Evolutionary conservation across 2,797 vertebrate genomes (phyloP).

Genomic region (Fistularia tabacaria): DNA sequence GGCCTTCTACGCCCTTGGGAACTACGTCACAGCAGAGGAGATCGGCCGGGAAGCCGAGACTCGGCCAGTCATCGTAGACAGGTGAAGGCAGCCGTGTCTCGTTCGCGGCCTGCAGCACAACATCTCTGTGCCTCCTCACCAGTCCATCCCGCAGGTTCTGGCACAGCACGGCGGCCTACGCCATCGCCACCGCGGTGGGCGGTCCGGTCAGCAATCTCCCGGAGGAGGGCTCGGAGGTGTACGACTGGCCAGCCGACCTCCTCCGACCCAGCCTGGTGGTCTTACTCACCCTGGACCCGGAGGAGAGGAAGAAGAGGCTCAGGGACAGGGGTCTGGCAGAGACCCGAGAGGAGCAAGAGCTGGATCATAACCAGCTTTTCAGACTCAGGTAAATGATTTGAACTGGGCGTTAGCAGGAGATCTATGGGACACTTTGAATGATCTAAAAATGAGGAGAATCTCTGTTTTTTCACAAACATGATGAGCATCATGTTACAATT

Average conservation of each 20-base stretch:
- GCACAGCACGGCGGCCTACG: constrained; percentile 93
- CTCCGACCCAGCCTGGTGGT: constrained; percentile 83
- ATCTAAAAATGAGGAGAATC: background rate
- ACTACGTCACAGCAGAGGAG: constrained; percentile 89
- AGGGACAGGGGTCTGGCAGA: constrained; percentile 73
- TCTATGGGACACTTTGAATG: background rate
- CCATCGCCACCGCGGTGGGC: constrained; percentile 85
- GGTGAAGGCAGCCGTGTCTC: constrained; percentile 68
- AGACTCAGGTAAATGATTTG: constrained; percentile 78
- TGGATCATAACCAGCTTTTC: constrained; percentile 83
- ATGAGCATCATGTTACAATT: too few species aligned
- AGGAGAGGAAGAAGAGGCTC: constrained; percentile 81
- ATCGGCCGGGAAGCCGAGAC: constrained; percentile 72
- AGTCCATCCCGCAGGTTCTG: constrained; percentile 77
- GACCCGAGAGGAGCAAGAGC: constrained; percentile 83
- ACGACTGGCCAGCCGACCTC: constrained; percentile 87
- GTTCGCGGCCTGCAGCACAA: background rate
- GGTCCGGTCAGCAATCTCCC: constrained; percentile 81
- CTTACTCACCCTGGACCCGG: constrained; percentile 80
- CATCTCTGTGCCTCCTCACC: background rate
- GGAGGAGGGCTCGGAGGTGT: constrained; percentile 74
- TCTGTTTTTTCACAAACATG: too few species aligned
- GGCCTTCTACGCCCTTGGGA: constrained; percentile 92
- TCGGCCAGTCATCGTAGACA: constrained; percentile 88
- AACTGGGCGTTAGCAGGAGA: too few species aligned